Evolutionary conservation across 2,888 invertebrate genomes (phyloP).

Genomic region (Dryadula phaetusa): DNA sequence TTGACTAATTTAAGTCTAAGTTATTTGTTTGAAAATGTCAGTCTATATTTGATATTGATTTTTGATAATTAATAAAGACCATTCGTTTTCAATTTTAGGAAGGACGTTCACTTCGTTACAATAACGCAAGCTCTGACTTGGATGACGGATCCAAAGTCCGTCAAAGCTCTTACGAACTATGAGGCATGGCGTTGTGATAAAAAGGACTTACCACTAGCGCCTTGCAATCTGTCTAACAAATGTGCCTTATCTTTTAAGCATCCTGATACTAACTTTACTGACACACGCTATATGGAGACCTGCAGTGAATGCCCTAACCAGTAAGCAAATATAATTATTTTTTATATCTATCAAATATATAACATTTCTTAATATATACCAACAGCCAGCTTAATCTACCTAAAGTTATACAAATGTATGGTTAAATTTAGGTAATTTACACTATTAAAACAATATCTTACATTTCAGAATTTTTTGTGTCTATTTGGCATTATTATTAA

Average conservation of each 20-base stretch:
- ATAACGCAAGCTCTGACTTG: constrained; percentile 95
- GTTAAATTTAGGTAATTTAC: too few species aligned
- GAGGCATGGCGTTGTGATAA: constrained; percentile 93
- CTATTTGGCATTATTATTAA: too few species aligned
- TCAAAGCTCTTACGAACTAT: constrained; percentile 87
- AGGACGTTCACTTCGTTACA: constrained; percentile 94
- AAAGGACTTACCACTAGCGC: constrained; percentile 88
- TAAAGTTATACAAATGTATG: too few species aligned
- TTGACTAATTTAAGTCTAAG: too few species aligned
- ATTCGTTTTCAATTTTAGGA: constrained; percentile 75
- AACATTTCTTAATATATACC: too few species aligned
- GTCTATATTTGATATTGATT: too few species aligned
- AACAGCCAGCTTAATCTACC: too few species aligned
- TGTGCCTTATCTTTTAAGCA: constrained; percentile 93
- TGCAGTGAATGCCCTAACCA: constrained; percentile 93
- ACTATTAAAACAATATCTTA: too few species aligned
- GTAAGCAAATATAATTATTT: constrained; percentile 61
- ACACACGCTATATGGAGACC: constrained; percentile 94
- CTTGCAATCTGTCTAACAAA: constrained; percentile 92
- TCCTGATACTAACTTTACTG: constrained; percentile 90
- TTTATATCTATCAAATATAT: too few species aligned
- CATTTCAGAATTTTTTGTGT: too few species aligned
- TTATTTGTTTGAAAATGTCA: too few species aligned
- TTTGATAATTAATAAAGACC: neutral
- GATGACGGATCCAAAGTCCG: constrained; percentile 93